Evolutionary conservation across 2,113 vertebrate species (phyloP), one percentile per base, ranked within the genome.

Genomic region (Ifrita kowaldi): DNA sequence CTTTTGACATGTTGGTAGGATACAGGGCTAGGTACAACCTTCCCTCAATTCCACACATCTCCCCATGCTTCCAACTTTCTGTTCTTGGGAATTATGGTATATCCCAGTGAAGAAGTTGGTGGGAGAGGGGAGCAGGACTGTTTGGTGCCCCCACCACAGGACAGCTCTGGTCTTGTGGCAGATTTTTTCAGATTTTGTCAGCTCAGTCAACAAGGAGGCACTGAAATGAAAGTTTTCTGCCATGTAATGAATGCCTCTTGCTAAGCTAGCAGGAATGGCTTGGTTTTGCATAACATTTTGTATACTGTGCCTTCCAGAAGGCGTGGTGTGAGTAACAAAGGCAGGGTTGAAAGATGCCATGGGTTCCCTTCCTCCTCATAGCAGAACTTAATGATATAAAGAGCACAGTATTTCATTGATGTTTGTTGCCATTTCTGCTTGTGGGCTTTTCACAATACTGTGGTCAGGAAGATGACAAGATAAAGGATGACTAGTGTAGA

Each of bases 281-380:
- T 73, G 74, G 75, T 16, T 92, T 70, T 70, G 84, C 46, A 6
- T 41, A 84, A 87, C 2, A 10, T 85, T 84, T 53, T 91, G 73
- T 65, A 85, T 69, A 5, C 71, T 84, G 64, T 88, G 39, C 83
- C 84, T 95, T 90, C 42, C 65, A 93, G 62, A 89, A 89, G 80
- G 88, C 19, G 1, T 75, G 83, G 49, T 74, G 52, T 67, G 81
- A 89, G 84, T 95, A 95, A 97, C 75, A 94, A 94, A 96, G 93
- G 95, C 96, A 90, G 62, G 55, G 77, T 93, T 87, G 91, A 93
- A 95, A 97, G 93, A 89, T 60, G 46, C 79, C 50, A 10, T 62
- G 27, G 32, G 90, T 94, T 92, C 79, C 85, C 37, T 90, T 71
- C 76, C 52, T 92, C 28, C 85, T 90, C 63, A 10, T 74, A 92